Evolutionary conservation across 92 coral and sea anemone genomes (phyloP).

Genomic region (Pocillopora grandis): DNA sequence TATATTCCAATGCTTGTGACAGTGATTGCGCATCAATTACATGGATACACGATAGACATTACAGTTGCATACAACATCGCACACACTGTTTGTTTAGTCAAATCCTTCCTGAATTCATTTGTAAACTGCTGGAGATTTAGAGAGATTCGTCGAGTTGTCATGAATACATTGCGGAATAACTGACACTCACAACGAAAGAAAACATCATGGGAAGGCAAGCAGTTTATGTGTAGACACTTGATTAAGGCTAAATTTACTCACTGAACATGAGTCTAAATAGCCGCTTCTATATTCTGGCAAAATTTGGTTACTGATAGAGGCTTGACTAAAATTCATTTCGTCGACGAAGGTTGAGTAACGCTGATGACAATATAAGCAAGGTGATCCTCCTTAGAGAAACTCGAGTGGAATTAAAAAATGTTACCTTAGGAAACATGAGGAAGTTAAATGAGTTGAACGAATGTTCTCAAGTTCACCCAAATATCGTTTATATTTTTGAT

Average conservation of each 20-base stretch:
- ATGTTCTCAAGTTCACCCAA: too few relatives aligned
- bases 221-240: neutral
- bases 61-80: constrained; percentile 33
- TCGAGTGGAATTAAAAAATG: too few relatives aligned
- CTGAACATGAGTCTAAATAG: too few relatives aligned
- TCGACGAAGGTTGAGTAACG: too few relatives aligned
- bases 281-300: too few relatives aligned
- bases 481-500: too few relatives aligned
- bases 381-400: too few relatives aligned
- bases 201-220: neutral
- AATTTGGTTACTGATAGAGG: too few relatives aligned
- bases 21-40: neutral
- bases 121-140: constrained; percentile 38
- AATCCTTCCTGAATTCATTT: constrained; percentile 37
- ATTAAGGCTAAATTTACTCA: neutral
- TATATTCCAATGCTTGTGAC: constrained; percentile 31
- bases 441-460: too few relatives aligned
- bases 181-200: neutral
- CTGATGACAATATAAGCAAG: too few relatives aligned
- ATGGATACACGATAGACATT: neutral
- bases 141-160: constrained; percentile 36
- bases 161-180: neutral
- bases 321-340: too few relatives aligned
- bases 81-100: constrained; percentile 30
- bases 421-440: too few relatives aligned